Conservation (phyloP, 2,113 vertebrate species). For the Pelusios castaneus region DNA sequence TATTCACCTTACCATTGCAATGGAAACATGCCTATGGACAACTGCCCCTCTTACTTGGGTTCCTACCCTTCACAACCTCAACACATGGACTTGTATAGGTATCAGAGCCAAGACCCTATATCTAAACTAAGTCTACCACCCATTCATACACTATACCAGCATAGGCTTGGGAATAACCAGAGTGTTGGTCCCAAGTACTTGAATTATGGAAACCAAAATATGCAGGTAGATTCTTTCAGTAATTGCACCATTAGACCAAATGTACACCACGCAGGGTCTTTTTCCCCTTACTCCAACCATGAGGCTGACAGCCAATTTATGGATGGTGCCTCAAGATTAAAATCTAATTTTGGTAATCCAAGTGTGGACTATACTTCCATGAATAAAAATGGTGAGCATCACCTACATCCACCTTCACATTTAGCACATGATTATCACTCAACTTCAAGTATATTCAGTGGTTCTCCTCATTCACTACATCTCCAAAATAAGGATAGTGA, state of each 20-base stretch:
- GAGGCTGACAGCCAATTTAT: conserved; percentile 81
- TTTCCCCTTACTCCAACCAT: conserved; percentile 78
- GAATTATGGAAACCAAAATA: conserved; percentile 83
- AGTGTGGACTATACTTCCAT: conserved; percentile 79
- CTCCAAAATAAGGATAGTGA: conserved; percentile 85
- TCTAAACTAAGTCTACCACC: conserved; percentile 81
- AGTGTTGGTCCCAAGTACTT: conserved; percentile 85
- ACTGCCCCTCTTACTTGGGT: conserved; percentile 77
- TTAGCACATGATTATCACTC: conserved; percentile 73
- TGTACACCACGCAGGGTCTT: conserved; percentile 78
- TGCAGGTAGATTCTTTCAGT: conserved; percentile 88
- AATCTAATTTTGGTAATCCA: conserved; percentile 72
- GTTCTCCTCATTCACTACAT: conserved; percentile 81
- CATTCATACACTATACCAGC: conserved; percentile 87
- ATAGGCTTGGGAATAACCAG: conserved; percentile 84
- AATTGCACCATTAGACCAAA: conserved; percentile 79
- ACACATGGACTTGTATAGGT: conserved; percentile 86
- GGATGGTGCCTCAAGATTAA: conserved; percentile 80
- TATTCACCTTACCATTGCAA: conserved; percentile 90
- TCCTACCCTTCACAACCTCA: conserved; percentile 87
- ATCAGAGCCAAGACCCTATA: conserved; percentile 80
- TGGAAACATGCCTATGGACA: conserved; percentile 86
- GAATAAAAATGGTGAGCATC: conserved; percentile 83
- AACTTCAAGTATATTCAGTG: conserved; percentile 74
- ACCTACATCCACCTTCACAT: conserved; percentile 79